Base-by-base conservation (phyloP, 2,113 vertebrate species). In the Pontoporia blainvillei region DNA sequence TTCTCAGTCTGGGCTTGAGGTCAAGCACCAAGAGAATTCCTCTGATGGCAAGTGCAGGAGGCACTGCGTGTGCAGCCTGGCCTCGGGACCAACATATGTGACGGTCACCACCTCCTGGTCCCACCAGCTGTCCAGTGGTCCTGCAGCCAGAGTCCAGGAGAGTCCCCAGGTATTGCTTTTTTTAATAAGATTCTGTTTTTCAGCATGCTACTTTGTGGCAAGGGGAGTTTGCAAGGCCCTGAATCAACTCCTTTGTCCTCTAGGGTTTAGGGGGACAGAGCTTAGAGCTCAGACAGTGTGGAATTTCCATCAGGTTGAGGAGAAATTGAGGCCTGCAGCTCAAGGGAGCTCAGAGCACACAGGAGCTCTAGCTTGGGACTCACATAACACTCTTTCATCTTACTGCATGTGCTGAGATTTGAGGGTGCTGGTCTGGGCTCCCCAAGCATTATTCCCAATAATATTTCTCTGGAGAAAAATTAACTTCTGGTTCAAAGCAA, bases 91-190 rank as follows among this genome's bases (percentile, higher is more conserved):
- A 7, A 7, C 0, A 0, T 21, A 39, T 31, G 46, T 36, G 46
- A 34, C 7, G 0, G 25, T 62, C 44, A 11, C 17, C 0, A 8
- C n/a, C 13, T 41, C 5, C 15, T 54, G 54, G 9, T 64, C 9
- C 39, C 25, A 29, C 72, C 1, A 21, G 20, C 34, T 4, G 29
- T 36, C 6, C 15, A 27, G 15, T 10, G 27, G 15, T 36, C 44
- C 39, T 81, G 39, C 6, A 54, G 8, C 8, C n/a, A 27, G 20
- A 79, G 23, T 6, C 4, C 72, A 15, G 0, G 0, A 29, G 64
- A 78, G 18, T 29, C 17, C 10, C 44, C 15, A 41, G 34, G 6
- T 46, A 52, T 41, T 72, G 49, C 7, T 79, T 79, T 54, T 79
- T 36, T 72, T 49, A 66, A 66, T 13, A 52, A 84, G 49, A 59